phyloP scores from a whole-genome alignment of 2,888 invertebrate species.

The Phania funesta region DNA sequence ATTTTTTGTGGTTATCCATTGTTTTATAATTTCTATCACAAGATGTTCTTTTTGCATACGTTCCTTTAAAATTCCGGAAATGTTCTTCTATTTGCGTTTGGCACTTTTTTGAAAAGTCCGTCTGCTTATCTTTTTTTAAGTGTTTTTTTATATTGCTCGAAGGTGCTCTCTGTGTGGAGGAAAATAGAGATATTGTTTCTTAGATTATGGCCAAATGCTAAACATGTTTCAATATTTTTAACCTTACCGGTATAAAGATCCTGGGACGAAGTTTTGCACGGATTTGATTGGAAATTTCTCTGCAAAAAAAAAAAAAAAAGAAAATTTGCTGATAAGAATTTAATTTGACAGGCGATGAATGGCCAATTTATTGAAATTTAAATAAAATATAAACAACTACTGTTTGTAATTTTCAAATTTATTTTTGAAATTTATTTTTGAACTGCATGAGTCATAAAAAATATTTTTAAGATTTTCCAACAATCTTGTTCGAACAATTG shows the following conservation, averaged over 20 bases:
- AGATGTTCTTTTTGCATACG: neutral
- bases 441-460: too few relatives aligned
- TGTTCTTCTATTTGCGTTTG: neutral
- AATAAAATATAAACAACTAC: too few relatives aligned
- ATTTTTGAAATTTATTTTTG: too few relatives aligned
- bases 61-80: neutral
- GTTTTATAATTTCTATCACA: neutral
- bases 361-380: neutral
- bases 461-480: too few relatives aligned
- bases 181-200: neutral
- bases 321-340: neutral
- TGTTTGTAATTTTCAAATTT: too few relatives aligned
- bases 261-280: constrained; percentile 28
- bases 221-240: neutral
- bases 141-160: too few relatives aligned
- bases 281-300: constrained; percentile 48
- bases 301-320: constrained; percentile 13
- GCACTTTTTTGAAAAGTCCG: neutral
- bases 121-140: neutral
- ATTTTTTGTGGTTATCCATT: neutral
- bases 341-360: neutral
- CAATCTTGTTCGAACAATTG: too few relatives aligned
- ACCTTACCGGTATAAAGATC: constrained; percentile 57
- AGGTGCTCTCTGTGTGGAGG: neutral
- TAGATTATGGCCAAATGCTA: neutral